Evolutionary conservation across 2,113 vertebrate species (phyloP), one percentile per base, ranked within the genome.

Genomic region (Pholis gunnellus): DNA sequence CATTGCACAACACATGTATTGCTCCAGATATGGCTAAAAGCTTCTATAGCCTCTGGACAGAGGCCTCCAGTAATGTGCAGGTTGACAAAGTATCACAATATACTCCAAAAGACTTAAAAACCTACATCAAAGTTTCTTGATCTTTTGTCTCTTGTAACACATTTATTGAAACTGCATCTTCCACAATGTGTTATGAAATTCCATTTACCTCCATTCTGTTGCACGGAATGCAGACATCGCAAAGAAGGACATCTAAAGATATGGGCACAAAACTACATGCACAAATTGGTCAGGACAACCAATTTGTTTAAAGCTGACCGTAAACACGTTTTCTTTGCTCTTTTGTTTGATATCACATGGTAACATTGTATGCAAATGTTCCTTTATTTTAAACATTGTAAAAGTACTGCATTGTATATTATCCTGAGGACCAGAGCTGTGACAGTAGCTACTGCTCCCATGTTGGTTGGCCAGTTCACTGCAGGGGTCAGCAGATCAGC

Each of bases 401-500:
- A 22, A 50, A 6, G 9, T 10, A 60, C 17, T 40, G 25, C 20
- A 27, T 54, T 22, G 22, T 38, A 18, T 20, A 7, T 34, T 25
- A 17, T 63, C 15, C 44, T 0, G 18, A n/a, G 17, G 60, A 59
- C 3, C 17, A 72, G 9, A 66, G 29, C 52, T 40, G 29, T 50
- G 42, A 83, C 42, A 56, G 74, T 6, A 48, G 44, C 40, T 70
- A 13, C 14, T 29, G 20, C 22, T 68, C 31, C 20, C 29, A 25
- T 14, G 20, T 20, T 57, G 81, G 72, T 69, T 74, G 59, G 25
- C 52, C n/a, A 57, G 78, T 84, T 80, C 72, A 73, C 61, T 61
- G 63, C 54, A 66, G 76, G 83, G 78, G 79, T 89, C 75, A 63
- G 56, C 31, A 83, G 29, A 76, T 72, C 72, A 15, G 44, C 9